Percentiles rank a stretch among this genome's conserved stretches.
These are phyloP conservation scores for Embiotoca jacksoni DNA, from an alignment of 2,113 vertebrate species.

Conservation along the genomic window DNA sequence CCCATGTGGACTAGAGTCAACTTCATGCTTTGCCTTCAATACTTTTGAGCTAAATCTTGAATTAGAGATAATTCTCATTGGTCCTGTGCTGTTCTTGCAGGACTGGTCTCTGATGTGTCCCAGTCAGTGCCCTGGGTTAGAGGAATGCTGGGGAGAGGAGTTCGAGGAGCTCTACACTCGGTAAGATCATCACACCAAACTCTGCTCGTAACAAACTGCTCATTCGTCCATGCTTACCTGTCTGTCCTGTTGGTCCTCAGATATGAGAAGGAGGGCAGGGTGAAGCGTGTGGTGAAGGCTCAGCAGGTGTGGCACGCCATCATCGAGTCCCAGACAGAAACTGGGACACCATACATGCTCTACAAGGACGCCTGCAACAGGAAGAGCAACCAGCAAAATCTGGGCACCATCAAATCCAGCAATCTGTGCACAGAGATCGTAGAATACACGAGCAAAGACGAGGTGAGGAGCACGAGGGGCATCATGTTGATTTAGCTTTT, in stretches of 20 bases:
- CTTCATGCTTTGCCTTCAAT: background rate
- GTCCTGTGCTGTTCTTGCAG: conserved; percentile 70
- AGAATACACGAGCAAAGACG: conserved; percentile 94
- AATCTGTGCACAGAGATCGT: conserved; percentile 97
- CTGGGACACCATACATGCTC: conserved; percentile 96
- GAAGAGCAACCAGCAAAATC: conserved; percentile 98
- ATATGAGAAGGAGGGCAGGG: conserved; percentile 91
- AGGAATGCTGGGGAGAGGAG: conserved; percentile 96
- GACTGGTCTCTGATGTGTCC: conserved; percentile 99
- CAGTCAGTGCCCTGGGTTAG: conserved; percentile 92
- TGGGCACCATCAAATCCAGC: conserved; percentile 97
- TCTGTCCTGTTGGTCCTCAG: conserved; percentile 72
- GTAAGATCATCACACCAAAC: conserved; percentile 70
- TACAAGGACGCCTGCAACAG: conserved; percentile 98
- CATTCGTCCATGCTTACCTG: background rate
- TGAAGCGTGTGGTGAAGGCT: conserved; percentile 92
- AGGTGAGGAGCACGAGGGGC: conserved; percentile 80
- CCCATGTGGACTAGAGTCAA: background rate
- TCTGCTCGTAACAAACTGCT: background rate
- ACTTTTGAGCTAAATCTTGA: background rate
- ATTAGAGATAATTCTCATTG: background rate
- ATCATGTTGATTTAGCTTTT: background rate
- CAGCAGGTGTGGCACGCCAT: conserved; percentile 97
- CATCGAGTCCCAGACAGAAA: conserved; percentile 98
- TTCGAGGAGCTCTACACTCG: conserved; percentile 95